phyloP scores from a whole-genome alignment of 1,140 invertebrate genomes.

The Diuraphis noxia region DNA sequence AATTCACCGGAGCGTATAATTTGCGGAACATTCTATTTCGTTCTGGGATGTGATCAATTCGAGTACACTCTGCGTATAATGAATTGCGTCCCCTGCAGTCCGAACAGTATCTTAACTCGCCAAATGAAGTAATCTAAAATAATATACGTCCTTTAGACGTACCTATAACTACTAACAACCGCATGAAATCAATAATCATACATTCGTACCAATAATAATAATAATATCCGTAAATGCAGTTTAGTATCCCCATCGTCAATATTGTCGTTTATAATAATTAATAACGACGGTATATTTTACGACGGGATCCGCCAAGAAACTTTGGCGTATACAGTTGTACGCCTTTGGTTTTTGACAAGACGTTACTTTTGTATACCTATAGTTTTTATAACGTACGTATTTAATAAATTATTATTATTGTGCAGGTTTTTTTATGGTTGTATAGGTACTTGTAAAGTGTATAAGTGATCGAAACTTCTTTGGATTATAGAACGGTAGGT shows the following conservation, averaged over 20 bases:
- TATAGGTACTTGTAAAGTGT: too few species aligned
- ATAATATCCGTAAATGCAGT: neutral
- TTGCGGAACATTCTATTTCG: neutral
- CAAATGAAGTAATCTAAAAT: slow-evolving; percentile 8
- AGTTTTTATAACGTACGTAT: too few species aligned
- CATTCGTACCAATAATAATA: neutral
- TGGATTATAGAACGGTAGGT: neutral
- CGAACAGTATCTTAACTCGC: neutral
- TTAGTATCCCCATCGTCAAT: neutral
- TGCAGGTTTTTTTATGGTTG: neutral
- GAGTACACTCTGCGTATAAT: neutral
- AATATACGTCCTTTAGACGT: neutral
- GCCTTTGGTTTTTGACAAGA: too few species aligned
- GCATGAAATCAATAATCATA: neutral
- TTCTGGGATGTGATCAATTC: slow-evolving; percentile 3
- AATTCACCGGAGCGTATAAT: neutral
- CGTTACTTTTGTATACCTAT: too few species aligned
- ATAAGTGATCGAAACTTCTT: neutral
- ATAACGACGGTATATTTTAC: neutral
- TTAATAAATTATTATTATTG: too few species aligned
- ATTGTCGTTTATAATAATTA: neutral
- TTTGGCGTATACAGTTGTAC: neutral
- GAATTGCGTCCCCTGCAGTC: neutral
- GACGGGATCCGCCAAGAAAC: neutral
- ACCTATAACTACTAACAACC: neutral